Percentiles rank a stretch among this genome's conserved stretches.
Evolutionary conservation across 2,888 invertebrate species (phyloP).

Genomic region (Chaitophorus viminalis): DNA sequence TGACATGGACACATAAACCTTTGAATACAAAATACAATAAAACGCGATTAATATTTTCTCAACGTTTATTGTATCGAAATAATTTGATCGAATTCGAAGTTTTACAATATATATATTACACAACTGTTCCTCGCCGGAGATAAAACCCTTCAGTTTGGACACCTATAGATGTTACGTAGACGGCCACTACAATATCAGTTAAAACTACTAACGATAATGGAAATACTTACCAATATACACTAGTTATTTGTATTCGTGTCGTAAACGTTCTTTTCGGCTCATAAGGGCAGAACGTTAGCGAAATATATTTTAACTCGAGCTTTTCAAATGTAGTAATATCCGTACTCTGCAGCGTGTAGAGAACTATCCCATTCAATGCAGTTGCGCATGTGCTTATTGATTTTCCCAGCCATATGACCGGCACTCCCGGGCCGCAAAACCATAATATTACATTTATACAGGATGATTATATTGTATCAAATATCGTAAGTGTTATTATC

Average conservation of each 20-base stretch:
- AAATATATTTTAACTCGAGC: background rate
- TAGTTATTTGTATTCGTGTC: background rate
- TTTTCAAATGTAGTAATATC: background rate
- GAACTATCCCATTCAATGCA: background rate
- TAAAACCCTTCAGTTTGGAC: no score
- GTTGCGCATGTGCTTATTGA: conserved; percentile 53
- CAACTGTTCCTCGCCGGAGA: background rate
- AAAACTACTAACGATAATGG: background rate
- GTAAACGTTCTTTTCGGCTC: background rate
- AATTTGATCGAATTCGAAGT: no score
- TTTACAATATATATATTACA: no score
- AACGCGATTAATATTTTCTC: background rate
- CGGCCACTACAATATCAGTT: background rate
- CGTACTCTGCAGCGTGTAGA: background rate
- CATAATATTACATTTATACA: background rate
- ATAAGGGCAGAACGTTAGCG: background rate
- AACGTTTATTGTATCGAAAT: background rate
- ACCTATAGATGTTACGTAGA: background rate
- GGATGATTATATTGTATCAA: background rate
- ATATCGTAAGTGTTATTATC: no score
- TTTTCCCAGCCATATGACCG: conserved; percentile 45
- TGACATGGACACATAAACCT: conserved; percentile 15
- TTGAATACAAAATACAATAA: background rate
- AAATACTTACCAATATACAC: background rate
- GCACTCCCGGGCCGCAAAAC: conserved; percentile 33